Base-by-base conservation (phyloP, 2,888 invertebrate genomes). In the Imbricaverruca yamaguchii region DNA sequence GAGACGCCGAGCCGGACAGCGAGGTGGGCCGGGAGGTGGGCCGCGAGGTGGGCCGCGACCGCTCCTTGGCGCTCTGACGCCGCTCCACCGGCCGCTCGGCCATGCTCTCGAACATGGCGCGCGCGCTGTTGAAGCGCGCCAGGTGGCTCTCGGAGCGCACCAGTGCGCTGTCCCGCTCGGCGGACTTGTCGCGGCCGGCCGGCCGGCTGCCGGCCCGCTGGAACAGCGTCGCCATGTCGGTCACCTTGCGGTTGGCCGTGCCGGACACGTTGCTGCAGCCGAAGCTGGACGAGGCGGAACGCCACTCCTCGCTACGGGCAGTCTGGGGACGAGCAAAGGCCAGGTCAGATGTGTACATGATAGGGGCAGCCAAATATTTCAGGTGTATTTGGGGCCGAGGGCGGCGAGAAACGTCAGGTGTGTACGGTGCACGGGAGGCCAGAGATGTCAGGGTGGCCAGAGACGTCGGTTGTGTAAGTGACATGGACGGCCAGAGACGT, bases 221-320 rank as follows among this genome's bases (percentile, higher is more conserved):
- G 88, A 95, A 95, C 87, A 94, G 93, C 88, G 94, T 94, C 83
- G 95, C 95, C 85, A 95, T 95, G 89, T 95, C 94, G 84, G 94
- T 94, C 86, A 95, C 95, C 90, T 95, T 95, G 85, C 92, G 91
- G 88, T 80, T 78, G 18, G 25, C 39, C 21, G 53, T 11, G 59
- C 18, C 6, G 80, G 74, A 39, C 12, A 8, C 21, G 63, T 25
- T 80, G 80, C 25, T 59, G 59, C 23, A 56, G 69, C 39, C 15
- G 25, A 39, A 12, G 59, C 25, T 18, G 59, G 21, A 10, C 18
- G 59, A 10, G 23, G 25, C 39, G 81, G 81, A n/a, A 63, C 56
- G 63, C 65, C 61, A 61, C 25, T 67, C 80, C 55, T 25, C 67
- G 21, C 53, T 55, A 8, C 56, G 80, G 53, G 9, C 18, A 9